Evolutionary conservation across 2,113 vertebrate species (phyloP), one percentile per base, ranked within the genome.

Genomic region (Hyperoodon ampullatus): DNA sequence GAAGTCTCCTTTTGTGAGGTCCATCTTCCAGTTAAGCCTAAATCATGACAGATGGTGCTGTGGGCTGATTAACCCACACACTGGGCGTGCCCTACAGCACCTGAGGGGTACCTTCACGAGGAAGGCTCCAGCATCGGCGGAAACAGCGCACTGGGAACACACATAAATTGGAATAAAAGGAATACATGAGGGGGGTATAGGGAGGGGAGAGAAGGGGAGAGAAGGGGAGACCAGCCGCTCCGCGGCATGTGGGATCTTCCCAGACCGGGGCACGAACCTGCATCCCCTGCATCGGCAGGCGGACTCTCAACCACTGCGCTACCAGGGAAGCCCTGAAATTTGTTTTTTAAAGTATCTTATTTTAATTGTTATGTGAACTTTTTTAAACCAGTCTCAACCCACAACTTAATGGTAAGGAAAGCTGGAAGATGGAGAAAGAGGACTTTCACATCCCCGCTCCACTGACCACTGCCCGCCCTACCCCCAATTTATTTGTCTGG

Each of bases 11-110:
- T 85, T 75, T 91, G 44, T 50, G 93, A 60, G 21, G 80, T 23
- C 70, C 39, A 15, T 80, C 95, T 95, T 93, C 95, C 95, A 93
- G 50, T 88, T 91, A 93, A 96, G 74, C 90, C 81, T 47, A 35
- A 71, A 47, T 84, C 75, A 33, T 72, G 95, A 42, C 93, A 97
- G 96, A 97, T 90, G 97, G 92, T 83, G 11, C 14, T n/a, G 39
- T 8, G 78, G 89, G 55, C 86, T 80, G 83, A 94, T 95, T 63
- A 87, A 83, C 53, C 74, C 47, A 53, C 74, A 47, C 5, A 2
- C 42, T 30, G 75, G 90, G 83, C 39, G 72, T 10, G 16, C 50
- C 61, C 16, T 53, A 5, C 35, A 58, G 95, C 88, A 72, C 90
- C 81, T 58, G 60, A 85, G 84, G 55, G 35, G 42, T 26, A 9